phyloP scores from a whole-genome alignment of 2,888 invertebrate species.

The Stratiomys singularior region DNA sequence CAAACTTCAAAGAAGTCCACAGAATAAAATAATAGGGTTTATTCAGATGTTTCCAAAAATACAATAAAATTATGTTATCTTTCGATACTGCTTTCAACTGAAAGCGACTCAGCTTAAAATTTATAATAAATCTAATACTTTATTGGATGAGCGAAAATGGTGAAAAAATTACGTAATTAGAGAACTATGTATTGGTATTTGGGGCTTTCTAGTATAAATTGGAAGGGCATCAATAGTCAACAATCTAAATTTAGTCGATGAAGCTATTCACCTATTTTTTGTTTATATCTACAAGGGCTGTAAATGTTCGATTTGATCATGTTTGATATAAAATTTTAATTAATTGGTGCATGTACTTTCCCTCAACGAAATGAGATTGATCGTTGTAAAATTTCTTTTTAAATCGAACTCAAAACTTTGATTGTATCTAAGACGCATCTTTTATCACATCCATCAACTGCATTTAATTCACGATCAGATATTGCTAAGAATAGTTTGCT shows the following conservation, averaged over 20 bases:
- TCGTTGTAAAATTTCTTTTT: background rate
- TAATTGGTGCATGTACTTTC: background rate
- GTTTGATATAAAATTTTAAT: background rate
- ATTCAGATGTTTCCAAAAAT: too few species aligned
- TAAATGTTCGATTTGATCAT: background rate
- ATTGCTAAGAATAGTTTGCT: conserved; percentile 16
- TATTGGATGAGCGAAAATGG: background rate
- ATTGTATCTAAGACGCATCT: background rate
- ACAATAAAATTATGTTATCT: too few species aligned
- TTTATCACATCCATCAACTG: background rate
- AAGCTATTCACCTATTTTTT: background rate
- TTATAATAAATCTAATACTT: background rate
- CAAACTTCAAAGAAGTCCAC: too few species aligned
- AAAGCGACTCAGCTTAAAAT: background rate
- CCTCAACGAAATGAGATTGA: too few species aligned
- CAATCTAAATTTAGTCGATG: background rate
- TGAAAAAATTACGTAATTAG: background rate
- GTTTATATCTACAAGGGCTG: background rate
- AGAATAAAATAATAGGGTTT: too few species aligned
- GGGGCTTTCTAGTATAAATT: background rate
- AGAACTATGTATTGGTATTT: background rate
- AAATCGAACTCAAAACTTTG: background rate
- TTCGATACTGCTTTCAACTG: background rate
- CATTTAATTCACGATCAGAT: background rate
- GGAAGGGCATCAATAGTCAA: background rate